Conservation (phyloP, 2,888 invertebrate species). For the Agrotis clavis region DNA sequence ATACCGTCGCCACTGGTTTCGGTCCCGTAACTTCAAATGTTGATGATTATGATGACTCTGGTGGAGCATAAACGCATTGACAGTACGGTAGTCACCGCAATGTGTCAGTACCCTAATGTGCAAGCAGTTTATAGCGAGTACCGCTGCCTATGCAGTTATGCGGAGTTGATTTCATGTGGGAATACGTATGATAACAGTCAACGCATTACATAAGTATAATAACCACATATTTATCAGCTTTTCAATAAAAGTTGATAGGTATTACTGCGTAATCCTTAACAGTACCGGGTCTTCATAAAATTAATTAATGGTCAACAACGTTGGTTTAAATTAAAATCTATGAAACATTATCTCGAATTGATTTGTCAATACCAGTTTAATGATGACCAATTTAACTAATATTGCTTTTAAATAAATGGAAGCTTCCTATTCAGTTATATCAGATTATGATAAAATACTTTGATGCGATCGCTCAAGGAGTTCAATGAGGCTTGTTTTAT, state of each 20-base stretch:
- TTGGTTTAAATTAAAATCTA: slow-evolving; percentile 12
- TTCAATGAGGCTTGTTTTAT: background rate
- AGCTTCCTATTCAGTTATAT: background rate
- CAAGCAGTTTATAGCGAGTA: slow-evolving; percentile 43
- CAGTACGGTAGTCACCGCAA: slow-evolving; percentile 26
- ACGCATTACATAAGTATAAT: slow-evolving; percentile 26
- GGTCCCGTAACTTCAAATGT: slow-evolving; percentile 18
- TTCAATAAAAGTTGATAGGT: background rate
- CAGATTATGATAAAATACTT: too few relatives aligned
- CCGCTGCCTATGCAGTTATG: slow-evolving; percentile 60
- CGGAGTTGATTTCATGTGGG: slow-evolving; percentile 46
- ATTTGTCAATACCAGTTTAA: background rate
- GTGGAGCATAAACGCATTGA: slow-evolving; percentile 23
- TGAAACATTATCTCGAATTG: slow-evolving; percentile 14
- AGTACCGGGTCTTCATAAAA: slow-evolving; percentile 6
- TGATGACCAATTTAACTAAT: slow-evolving; percentile 20
- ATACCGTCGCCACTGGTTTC: slow-evolving; percentile 4
- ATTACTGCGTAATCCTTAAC: slow-evolving; percentile 15
- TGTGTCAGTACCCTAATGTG: slow-evolving; percentile 46
- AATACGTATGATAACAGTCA: slow-evolving; percentile 42
- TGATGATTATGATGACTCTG: slow-evolving; percentile 31
- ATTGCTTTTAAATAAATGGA: slow-evolving; percentile 29
- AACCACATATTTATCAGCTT: background rate
- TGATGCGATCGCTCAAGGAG: slow-evolving; percentile 7
- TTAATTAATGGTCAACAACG: background rate